Evolutionary conservation across 2,888 invertebrate genomes (phyloP), one percentile per base, ranked within the genome.

Genomic region (Erebia ligea): DNA sequence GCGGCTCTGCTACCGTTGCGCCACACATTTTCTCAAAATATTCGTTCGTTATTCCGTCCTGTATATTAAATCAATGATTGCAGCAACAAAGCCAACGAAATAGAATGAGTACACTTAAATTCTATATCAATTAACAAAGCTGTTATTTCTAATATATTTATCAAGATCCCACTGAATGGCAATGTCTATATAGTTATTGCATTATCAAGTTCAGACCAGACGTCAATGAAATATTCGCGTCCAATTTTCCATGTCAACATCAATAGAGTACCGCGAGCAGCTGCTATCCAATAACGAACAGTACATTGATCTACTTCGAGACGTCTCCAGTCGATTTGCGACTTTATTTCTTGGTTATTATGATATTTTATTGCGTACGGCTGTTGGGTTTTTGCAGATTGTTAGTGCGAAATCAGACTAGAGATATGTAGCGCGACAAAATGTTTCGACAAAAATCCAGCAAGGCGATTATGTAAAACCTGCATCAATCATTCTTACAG

Each of bases 161-260:
- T 52, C 52, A 52, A 52, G 17, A 15, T 52, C 52, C 17, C 34
- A 34, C 34, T 52, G 52, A 52, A 17, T 2, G 15, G 50, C 19
- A 54, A 2, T 10, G 54, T 54, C 15, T 11, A n/a, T n/a, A n/a
- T n/a, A 19, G n/a, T n/a, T 1, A 62, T 6, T 19, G 48, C 48
- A 34, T 17, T 34, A 50, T 64, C 52, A 17, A 52, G 50, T 50
- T 64, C 25, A 52, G 52, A 64, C 5, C 11, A 4, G 25, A 54
- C 40, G 65, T 52, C 65, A 65, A 13, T 11, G 52, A 11, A 13
- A 52, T 65, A 40, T 54, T 61, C 69, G 34, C 58, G 34, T 58
- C 52, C 59, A 69, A 59, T 69, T 59, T 65, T 65, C 69, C 65
- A 21, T 65, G 65, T 69, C 65, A 65, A 69, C 65, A 69, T 11